These are phyloP conservation scores for Pimephales promelas DNA, from an alignment of 2,113 vertebrate species.

Conservation along the genomic window DNA sequence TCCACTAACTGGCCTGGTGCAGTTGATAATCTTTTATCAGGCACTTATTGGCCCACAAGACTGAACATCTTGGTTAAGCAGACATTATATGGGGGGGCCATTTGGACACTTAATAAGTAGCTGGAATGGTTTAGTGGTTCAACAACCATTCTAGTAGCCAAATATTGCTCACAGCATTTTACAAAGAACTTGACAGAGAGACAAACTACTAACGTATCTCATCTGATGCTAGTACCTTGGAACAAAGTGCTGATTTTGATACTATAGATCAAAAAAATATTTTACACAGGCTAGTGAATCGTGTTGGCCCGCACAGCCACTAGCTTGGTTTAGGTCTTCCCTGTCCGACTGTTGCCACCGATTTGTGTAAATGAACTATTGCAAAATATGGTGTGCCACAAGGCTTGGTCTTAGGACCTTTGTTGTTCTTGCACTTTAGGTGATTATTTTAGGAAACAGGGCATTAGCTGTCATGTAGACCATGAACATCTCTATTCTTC, in stretches of 20 bases:
- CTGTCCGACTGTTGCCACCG: neutral
- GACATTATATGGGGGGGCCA: neutral
- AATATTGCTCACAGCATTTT: neutral
- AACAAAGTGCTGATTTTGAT: neutral
- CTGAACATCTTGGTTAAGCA: slow-evolving; percentile 9
- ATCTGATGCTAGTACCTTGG: neutral
- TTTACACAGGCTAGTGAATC: neutral
- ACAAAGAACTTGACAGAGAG: neutral
- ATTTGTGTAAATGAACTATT: neutral
- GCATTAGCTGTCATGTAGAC: neutral
- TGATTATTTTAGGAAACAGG: neutral
- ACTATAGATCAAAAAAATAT: neutral
- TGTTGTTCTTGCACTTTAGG: neutral
- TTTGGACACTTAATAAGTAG: too few relatives aligned
- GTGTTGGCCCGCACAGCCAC: neutral
- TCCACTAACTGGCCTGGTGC: slow-evolving; percentile 3
- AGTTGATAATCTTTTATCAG: slow-evolving; percentile 18
- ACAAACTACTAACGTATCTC: neutral
- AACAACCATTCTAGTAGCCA: neutral
- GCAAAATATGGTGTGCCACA: neutral
- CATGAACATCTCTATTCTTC: neutral
- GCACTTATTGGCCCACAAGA: neutral
- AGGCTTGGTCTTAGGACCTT: neutral
- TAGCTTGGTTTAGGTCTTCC: neutral
- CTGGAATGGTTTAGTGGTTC: neutral